Conservation (phyloP, 1,140 invertebrate species). For the Drosophila mojavensis region DNA sequence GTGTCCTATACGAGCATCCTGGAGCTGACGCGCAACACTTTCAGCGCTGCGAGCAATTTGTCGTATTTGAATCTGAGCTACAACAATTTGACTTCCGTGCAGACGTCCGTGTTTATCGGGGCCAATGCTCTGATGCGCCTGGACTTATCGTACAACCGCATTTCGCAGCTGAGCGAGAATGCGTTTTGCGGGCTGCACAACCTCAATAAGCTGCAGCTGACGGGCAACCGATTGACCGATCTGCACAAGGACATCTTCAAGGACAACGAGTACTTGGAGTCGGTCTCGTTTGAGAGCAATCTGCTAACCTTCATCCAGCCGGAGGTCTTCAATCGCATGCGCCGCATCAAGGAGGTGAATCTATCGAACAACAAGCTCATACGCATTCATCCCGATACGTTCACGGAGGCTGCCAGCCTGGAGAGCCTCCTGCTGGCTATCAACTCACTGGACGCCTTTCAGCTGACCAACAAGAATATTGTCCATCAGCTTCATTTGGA, state of each 20-base stretch:
- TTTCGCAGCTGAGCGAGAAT: constrained; percentile 64
- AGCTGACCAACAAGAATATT: constrained; percentile 71
- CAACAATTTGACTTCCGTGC: constrained; percentile 74
- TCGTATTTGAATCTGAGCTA: constrained; percentile 70
- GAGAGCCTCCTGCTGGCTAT: constrained; percentile 65
- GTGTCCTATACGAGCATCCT: constrained; percentile 73
- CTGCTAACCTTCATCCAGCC: constrained; percentile 62
- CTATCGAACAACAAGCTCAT: constrained; percentile 67
- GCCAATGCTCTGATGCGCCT: constrained; percentile 69
- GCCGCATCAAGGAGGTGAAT: constrained; percentile 72
- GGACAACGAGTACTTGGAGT: constrained; percentile 73
- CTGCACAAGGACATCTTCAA: constrained; percentile 71
- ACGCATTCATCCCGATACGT: constrained; percentile 70
- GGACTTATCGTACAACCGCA: constrained; percentile 72
- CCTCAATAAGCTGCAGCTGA: constrained; percentile 65
- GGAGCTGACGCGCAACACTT: constrained; percentile 74
- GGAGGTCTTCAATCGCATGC: constrained; percentile 71
- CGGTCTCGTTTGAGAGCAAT: constrained; percentile 69
- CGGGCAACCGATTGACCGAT: constrained; percentile 59
- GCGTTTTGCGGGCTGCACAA: constrained; percentile 70
- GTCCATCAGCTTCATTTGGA: constrained; percentile 71
- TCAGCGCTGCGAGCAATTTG: constrained; percentile 69
- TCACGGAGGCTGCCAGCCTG: constrained; percentile 64
- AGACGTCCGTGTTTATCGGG: constrained; percentile 76
- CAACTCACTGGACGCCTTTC: constrained; percentile 61